Evolutionary conservation across 2,888 invertebrate genomes (phyloP), one percentile per base, ranked within the genome.

Genomic region (Ennomos quercinarius): DNA sequence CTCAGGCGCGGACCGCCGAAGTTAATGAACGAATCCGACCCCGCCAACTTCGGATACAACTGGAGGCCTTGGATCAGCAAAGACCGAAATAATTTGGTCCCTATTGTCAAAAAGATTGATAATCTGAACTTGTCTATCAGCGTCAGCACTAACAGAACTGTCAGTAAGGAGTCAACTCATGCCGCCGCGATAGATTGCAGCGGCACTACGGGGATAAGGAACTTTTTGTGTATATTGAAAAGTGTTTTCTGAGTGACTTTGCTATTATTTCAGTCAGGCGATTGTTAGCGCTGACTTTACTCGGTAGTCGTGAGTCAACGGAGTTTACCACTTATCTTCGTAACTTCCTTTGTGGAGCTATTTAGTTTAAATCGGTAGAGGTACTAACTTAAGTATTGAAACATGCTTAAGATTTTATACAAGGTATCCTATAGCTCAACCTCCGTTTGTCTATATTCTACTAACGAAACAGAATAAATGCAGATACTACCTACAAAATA

Each of bases 41-140:
- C 97, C 0, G 93, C 93, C 43, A 93, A 94, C 68, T 95, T 94
- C 81, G 94, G 95, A 78, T 95, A 95, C 72, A 94, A 95, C 0
- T 97, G 97, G 96, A 93, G 93, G 45, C 94, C 95, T 0, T 96
- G 95, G 95, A 63, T 84, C 4, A 51, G 64, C 40, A 48, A 67
- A 9, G 27, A 36, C 2, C 61, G 57, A 8, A 54, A 40, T 9
- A 64, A 57, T 35, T 11, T 66, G 11, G 57, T 41, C 36, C 65
- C 68, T 3, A 63, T 66, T 44, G 64, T 70, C 53, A 67, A 53
- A 11, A 61, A 46, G 27, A 64, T 43, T 46, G 72, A 76, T 38
- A 77, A 69, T 35, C 46, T 79, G 12, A 77, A 77, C 42, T 48
- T 78, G 4, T 73, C 75, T 4, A 48, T 80, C 39, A 74, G 71